Conservation (phyloP, 2,113 vertebrate genomes). For the Aegypius monachus region DNA sequence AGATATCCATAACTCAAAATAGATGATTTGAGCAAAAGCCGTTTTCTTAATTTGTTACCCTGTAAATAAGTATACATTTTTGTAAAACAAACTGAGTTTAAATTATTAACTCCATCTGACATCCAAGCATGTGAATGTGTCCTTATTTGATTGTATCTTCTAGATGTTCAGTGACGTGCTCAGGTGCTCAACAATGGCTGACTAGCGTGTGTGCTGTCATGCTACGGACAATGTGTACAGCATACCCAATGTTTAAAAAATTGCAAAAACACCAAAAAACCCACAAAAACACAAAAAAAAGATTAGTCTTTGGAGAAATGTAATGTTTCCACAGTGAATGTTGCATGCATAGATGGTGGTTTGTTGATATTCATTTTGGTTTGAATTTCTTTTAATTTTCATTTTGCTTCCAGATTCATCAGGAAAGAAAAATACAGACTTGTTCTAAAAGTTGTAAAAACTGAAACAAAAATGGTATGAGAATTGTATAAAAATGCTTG, state of each 20-base stretch:
- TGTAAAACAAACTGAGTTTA: conserved; percentile 82
- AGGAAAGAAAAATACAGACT: conserved; percentile 58
- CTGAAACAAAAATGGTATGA: conserved; percentile 74
- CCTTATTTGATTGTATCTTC: conserved; percentile 80
- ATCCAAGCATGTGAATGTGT: conserved; percentile 91
- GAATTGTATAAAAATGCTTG: conserved; percentile 91
- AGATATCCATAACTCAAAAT: conserved; percentile 71
- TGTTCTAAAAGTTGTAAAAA: conserved; percentile 81
- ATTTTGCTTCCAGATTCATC: conserved; percentile 80
- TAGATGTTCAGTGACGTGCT: conserved; percentile 83
- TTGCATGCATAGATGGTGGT: conserved; percentile 95
- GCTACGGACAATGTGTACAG: conserved; percentile 73
- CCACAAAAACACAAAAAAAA: conserved; percentile 58
- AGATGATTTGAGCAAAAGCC: conserved; percentile 76
- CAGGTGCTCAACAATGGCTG: conserved; percentile 79
- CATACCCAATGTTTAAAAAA: conserved; percentile 72
- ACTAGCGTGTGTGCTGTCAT: conserved; percentile 80
- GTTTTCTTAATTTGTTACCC: conserved; percentile 82
- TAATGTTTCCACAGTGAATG: conserved; percentile 91
- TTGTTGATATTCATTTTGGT: conserved; percentile 74
- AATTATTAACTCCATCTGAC: conserved; percentile 79
- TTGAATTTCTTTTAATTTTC: conserved; percentile 38
- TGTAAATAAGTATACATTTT: conserved; percentile 90
- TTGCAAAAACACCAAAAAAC: conserved; percentile 31
- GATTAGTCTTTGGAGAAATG: conserved; percentile 80